phyloP scores from a whole-genome alignment of 2,888 invertebrate genomes.

The Nymphalis polychloros region DNA sequence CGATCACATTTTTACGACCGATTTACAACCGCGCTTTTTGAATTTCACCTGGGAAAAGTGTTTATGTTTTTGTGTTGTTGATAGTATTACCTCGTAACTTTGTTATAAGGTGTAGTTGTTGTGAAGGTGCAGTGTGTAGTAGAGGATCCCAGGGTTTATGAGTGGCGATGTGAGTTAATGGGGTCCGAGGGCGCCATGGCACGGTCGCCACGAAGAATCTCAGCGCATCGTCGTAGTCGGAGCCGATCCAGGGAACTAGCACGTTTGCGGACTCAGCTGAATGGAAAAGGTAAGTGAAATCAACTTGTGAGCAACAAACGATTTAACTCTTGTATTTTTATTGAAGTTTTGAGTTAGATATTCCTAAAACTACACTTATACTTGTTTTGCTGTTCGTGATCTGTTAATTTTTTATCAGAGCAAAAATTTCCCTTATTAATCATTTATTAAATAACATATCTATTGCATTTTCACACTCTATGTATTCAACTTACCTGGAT shows the following conservation, averaged over 20 bases:
- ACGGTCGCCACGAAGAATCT: conserved; percentile 69
- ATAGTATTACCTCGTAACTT: conserved; percentile 31
- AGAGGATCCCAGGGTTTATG: conserved; percentile 26
- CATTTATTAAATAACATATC: neutral
- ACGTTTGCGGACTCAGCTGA: conserved; percentile 66
- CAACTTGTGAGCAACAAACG: neutral
- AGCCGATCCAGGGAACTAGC: conserved; percentile 68
- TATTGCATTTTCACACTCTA: neutral
- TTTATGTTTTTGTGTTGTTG: conserved; percentile 35
- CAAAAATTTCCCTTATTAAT: neutral
- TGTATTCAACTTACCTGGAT: too few relatives aligned
- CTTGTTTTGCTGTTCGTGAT: neutral
- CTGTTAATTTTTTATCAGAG: neutral
- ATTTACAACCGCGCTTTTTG: conserved; percentile 23
- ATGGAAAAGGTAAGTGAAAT: conserved; percentile 61
- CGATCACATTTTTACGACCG: conserved; percentile 7
- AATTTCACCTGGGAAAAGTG: conserved; percentile 15
- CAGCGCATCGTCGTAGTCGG: conserved; percentile 63
- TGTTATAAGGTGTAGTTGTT: conserved; percentile 39
- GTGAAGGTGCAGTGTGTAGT: conserved; percentile 36
- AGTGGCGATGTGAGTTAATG: conserved; percentile 16
- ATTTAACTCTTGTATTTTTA: too few relatives aligned
- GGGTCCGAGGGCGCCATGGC: conserved; percentile 56
- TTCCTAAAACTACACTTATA: neutral
- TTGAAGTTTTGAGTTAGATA: too few relatives aligned